A percentile compares a stretch with the other conserved stretches of the same genome.
These are phyloP conservation scores for Perca fluviatilis DNA, from an alignment of 2,113 vertebrate genomes.

Conservation along the genomic window DNA sequence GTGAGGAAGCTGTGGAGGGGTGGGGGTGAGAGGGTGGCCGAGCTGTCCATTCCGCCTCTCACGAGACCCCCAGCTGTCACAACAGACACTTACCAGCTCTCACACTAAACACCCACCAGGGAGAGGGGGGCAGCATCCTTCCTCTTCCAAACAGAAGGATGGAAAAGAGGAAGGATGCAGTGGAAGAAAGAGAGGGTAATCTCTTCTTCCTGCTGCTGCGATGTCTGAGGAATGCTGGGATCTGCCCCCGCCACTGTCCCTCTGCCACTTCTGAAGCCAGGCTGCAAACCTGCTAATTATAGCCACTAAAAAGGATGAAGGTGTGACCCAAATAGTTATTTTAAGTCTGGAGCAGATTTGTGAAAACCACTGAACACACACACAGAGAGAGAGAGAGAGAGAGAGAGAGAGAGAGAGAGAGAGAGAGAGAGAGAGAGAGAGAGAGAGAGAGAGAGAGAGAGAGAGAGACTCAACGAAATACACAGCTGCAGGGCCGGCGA, in stretches of 20 bases:
- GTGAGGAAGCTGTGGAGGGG: conserved; percentile 52
- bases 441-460: conserved; percentile 27
- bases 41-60: conserved; percentile 74
- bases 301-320: conserved; percentile 69
- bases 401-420: conserved; percentile 27
- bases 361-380: conserved; percentile 30
- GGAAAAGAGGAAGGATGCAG: conserved; percentile 48
- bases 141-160: conserved; percentile 59
- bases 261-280: conserved; percentile 50
- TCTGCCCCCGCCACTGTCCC: conserved; percentile 26
- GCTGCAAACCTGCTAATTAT: conserved; percentile 78
- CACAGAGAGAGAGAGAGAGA: background rate
- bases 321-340: conserved; percentile 78
- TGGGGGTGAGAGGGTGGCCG: conserved; percentile 18
- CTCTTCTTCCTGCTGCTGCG: conserved; percentile 68
- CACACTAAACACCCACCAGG: conserved; percentile 79
- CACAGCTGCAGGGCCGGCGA: background rate
- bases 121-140: conserved; percentile 72
- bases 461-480: background rate
- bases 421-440: conserved; percentile 6
- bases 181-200: conserved; percentile 18
- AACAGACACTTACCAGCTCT: conserved; percentile 83
- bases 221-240: conserved; percentile 59
- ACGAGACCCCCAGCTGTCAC: conserved; percentile 81
- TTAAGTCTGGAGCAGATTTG: conserved; percentile 43